Base-by-base conservation (phyloP, 2,888 invertebrate genomes). In the Sussaba pulchella region DNA sequence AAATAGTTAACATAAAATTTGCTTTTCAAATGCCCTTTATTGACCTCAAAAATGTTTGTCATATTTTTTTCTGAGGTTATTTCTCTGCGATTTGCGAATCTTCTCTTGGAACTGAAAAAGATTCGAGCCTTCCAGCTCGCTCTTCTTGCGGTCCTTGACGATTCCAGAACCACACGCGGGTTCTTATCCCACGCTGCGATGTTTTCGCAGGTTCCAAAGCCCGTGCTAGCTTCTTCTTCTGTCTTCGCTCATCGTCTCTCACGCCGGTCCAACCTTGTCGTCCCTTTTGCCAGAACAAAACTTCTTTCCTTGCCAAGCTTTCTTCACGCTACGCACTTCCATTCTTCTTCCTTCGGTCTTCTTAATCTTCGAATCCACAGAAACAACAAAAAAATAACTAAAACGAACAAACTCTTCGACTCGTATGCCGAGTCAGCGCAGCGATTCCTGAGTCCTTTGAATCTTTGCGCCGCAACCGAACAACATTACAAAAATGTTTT, bases 221-320 rank as follows among this genome's bases (percentile, higher is more conserved):
- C 76, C 76, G 50, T 76, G 81, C 81, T 81, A 81, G 64, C 76
- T 81, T 26, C 63, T 77, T 59, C 31, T 31, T 63, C 57, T 26
- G 26, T 47, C 41, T 41, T 64, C 36, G 26, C 50, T 73, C 81
- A 81, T 81, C 17, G 52, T 77, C 31, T 50, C 69, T 77, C 72
- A 81, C 10, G 73, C 72, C 63, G 41, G 52, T 24, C 57, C 41
- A n/a, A 54, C 17, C 8, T 6, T 12, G 5, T n/a, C 14, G 6
- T 36, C 66, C 61, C 41, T 52, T 24, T 3, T 14, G 31, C 45
- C n/a, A 10, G 12, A 17, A 21, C 47, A 2, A 43, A 69, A 17
- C 39, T 64, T 31, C 50, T 59, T 47, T 19, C 43, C 41, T 21
- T 21, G 39, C 31, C 21, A 41, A 1, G 9, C 9, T 26, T 45